Evolutionary conservation across 2,888 invertebrate genomes (phyloP).

Genomic region (Caenorhabditis imperialis): DNA sequence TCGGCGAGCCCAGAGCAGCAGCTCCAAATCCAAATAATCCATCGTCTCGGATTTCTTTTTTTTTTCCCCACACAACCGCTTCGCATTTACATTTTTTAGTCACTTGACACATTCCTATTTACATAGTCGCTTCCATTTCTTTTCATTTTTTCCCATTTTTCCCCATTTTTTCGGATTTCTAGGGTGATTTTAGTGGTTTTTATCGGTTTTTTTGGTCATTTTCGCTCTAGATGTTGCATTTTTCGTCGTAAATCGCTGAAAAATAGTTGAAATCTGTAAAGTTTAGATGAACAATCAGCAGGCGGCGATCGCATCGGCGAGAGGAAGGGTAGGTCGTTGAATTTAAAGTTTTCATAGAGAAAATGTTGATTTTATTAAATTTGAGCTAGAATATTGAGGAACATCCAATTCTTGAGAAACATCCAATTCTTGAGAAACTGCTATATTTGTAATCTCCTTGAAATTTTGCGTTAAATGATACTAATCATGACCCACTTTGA

Average conservation of each 20-base stretch:
- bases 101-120: slow-evolving; percentile 29
- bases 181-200: no score
- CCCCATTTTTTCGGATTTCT: slow-evolving; percentile 1
- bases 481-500: no score
- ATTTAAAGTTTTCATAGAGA: no score
- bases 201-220: not conserved
- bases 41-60: slow-evolving; percentile 33
- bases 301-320: slow-evolving; percentile 48
- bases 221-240: no score
- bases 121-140: not conserved
- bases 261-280: no score
- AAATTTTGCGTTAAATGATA: no score
- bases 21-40: slow-evolving; percentile 24
- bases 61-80: not conserved
- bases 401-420: no score
- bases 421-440: no score
- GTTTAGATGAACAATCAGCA: slow-evolving; percentile 57
- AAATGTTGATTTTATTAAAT: no score
- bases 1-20: slow-evolving; percentile 6
- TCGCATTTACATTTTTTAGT: slow-evolving; percentile 19
- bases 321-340: slow-evolving; percentile 23
- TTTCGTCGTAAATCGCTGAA: no score
- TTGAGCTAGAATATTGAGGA: no score
- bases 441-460: no score
- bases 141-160: not conserved